These are phyloP conservation scores for Drosophila robusta DNA, from an alignment of 2,888 invertebrate species.

Conservation along the genomic window DNA sequence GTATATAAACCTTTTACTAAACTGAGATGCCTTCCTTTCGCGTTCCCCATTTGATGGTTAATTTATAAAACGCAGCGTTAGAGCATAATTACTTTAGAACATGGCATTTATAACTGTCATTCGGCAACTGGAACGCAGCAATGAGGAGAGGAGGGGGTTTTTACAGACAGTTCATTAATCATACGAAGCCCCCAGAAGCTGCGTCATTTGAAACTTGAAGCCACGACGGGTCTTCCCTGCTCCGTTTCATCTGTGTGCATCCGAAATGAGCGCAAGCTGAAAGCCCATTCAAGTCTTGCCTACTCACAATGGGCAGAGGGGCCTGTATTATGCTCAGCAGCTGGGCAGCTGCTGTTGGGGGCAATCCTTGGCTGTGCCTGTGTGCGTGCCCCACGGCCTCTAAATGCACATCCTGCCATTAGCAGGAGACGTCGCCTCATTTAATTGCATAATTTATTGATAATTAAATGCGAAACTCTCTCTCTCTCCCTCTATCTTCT, in stretches of 20 bases:
- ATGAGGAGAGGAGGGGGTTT: background rate
- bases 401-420: constrained; percentile 66
- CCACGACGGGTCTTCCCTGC: constrained; percentile 8
- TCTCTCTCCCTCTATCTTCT: constrained; percentile 16
- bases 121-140: constrained; percentile 10
- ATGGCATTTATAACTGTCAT: constrained; percentile 10
- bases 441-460: constrained; percentile 79
- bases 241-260: constrained; percentile 14
- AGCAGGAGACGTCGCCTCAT: constrained; percentile 38
- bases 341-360: constrained; percentile 6
- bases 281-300: constrained; percentile 35
- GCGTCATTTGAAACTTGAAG: constrained; percentile 50
- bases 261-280: constrained; percentile 38
- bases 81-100: constrained; percentile 9
- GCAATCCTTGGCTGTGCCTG: constrained; percentile 16
- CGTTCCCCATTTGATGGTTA: background rate
- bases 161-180: constrained; percentile 60
- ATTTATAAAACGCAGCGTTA: background rate
- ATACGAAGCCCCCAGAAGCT: constrained; percentile 43
- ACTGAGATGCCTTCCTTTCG: background rate
- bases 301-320: background rate
- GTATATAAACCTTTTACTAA: background rate
- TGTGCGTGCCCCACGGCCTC: constrained; percentile 38
- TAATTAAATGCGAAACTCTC: constrained; percentile 64
- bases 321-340: background rate